Base-by-base conservation (phyloP, 2,888 invertebrate species). In the Cheiracanthium punctorium region DNA sequence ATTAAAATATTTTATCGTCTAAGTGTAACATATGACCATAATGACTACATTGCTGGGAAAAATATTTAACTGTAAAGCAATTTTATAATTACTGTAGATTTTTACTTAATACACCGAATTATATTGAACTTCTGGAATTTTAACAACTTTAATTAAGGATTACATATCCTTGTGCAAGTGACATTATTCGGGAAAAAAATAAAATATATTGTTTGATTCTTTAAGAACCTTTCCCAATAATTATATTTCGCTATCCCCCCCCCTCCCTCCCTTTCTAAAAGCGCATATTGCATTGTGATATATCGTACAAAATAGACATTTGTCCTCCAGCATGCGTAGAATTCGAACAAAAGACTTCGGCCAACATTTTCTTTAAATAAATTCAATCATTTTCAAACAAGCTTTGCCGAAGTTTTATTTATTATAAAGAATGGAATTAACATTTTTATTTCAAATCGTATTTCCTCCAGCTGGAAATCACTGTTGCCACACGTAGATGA, bases 401-500 rank as follows among this genome's bases (percentile, higher is more conserved):
- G 24, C 58, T 58, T 58, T 58, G 1, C 58, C 24, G 12, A n/a
- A 58, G 58, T 58, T 73, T n/a, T 80, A 73, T 73, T 73, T 79
- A 69, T 70, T 70, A 32, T 72, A 30, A 29, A 37, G 33, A 52
- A 72, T 29, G 67, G 14, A 37, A 41, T 82, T 75, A 76, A 84
- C 43, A 71, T 58, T 58, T 58, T 58, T 58, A 20, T 58, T 58
- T 24, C 58, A 24, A 58, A 17, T 58, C 58, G 14, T 58, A 58
- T 58, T 58, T 58, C 24, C 58, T 58, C 24, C 24, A 58, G 58
- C 58, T 7, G 24, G 58, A 20, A 24, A 24, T 12, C 58, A 24
- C 58, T 24, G 24, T 58, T 58, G 58, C 24, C 58, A 24, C 14
- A 48, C 17, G 14, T 2, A 20, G 20, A 24, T 58, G 58, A 58